Conservation (phyloP, 2,113 vertebrate species). For the Orycteropus afer region DNA sequence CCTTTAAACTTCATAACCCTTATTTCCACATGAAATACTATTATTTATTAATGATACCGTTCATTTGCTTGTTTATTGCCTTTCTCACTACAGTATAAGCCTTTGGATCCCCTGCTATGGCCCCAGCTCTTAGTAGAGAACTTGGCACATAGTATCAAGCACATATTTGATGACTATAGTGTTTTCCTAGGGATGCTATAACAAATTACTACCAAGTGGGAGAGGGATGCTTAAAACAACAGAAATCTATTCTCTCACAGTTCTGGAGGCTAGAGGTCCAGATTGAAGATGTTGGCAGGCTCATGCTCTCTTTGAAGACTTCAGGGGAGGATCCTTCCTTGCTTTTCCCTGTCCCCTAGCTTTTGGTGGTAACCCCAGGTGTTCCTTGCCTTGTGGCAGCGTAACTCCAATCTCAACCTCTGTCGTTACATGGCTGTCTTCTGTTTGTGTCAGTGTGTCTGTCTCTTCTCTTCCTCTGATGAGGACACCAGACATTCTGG, state of each 20-base stretch:
- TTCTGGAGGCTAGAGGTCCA: neutral
- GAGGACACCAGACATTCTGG: neutral
- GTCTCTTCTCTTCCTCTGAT: neutral
- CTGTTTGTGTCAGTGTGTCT: neutral
- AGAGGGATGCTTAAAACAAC: neutral
- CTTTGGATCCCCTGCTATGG: neutral
- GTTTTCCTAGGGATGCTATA: neutral
- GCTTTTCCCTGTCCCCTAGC: neutral
- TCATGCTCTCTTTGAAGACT: neutral
- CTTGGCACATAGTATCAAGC: neutral
- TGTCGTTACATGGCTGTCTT: neutral
- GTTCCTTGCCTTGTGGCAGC: neutral
- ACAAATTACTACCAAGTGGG: neutral
- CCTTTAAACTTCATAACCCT: neutral
- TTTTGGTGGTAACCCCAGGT: neutral
- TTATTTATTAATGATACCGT: neutral
- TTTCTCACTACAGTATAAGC: neutral
- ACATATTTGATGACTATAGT: neutral
- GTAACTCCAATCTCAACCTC: neutral
- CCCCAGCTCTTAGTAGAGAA: neutral
- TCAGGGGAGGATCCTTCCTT: neutral
- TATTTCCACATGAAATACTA: neutral
- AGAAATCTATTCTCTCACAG: neutral
- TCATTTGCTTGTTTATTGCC: neutral
- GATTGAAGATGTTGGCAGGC: neutral